These are phyloP conservation scores for Daphoenositta chrysoptera DNA, from an alignment of 2,113 vertebrate species.

Conservation along the genomic window DNA sequence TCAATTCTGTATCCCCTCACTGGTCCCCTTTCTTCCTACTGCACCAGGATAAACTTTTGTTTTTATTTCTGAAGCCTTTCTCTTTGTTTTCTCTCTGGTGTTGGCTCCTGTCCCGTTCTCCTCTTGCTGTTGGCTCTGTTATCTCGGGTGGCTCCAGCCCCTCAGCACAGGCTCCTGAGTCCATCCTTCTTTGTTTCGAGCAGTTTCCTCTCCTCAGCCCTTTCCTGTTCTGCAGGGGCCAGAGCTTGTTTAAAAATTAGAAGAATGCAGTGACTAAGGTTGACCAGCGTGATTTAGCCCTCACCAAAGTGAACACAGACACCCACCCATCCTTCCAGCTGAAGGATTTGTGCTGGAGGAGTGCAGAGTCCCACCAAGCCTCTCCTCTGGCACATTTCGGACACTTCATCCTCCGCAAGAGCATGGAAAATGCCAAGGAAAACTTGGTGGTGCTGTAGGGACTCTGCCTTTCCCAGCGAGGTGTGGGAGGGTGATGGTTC, in stretches of 20 bases:
- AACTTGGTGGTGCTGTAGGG: too few relatives aligned
- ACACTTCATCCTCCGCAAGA: fast-evolving
- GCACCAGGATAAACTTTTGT: background rate
- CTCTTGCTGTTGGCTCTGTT: background rate
- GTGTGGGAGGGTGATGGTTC: background rate
- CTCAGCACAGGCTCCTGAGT: fast-evolving
- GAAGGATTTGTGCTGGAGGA: background rate
- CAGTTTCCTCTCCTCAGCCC: fast-evolving
- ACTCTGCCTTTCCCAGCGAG: background rate
- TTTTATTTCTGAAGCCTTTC: background rate
- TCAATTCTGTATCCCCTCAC: background rate
- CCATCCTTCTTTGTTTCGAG: fast-evolving
- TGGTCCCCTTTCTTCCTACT: background rate
- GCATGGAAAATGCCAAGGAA: background rate
- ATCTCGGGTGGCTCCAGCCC: background rate
- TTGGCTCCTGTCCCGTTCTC: fast-evolving
- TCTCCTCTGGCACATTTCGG: background rate
- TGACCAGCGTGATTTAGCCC: background rate
- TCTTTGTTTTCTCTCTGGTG: background rate
- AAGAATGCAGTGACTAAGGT: background rate
- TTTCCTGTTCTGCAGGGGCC: background rate
- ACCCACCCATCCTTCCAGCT: fast-evolving
- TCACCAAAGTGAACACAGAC: fast-evolving
- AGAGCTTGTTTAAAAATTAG: fast-evolving
- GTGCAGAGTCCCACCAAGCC: fast-evolving